Base-by-base conservation (phyloP, 1,140 invertebrate genomes). In the Vanessa atalanta region DNA sequence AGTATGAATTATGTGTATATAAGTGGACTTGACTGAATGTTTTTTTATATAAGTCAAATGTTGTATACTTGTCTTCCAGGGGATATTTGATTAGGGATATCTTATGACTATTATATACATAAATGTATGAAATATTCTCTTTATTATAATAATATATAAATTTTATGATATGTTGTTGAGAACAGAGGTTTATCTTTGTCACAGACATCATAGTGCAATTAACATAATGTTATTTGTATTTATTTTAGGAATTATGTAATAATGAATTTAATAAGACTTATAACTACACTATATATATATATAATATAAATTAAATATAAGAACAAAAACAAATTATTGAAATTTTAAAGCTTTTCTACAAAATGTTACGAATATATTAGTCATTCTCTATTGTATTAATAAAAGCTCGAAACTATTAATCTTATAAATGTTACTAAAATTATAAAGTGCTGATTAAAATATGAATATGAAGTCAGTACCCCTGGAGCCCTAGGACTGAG, bases 31-130 rank as follows among this genome's bases (percentile, higher is more conserved):
- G 75, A 79, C 78, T 79, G 78, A 77, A 70, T 50, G 51, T 70
- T 26, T 64, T 37, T 43, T 65, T 75, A 73, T 70, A 67, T 77
- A 77, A 77, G 72, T 74, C 65, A 72, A 68, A 72, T 72, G 66
- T 78, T 72, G 69, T 69, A 77, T 74, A 68, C 53, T 70, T 79
- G 89, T 91, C 88, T 90, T 90, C 87, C 88, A 87, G 82, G 82
- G 83, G 83, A 80, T 83, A 66, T 77, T 74, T 78, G 43, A 81
- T 72, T 61, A 57, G 31, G 26, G 57, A 73, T 61, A 76, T 65
- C 57, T 76, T 74, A 67, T 67, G 53, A 71, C 69, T 71, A 63
- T 53, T 23, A 66, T 66, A 51, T 57, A 50, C 26, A 55, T 71
- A 71, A 48, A 63, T 65, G 48, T 50, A 64, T 51, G 12, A 71